Evolutionary conservation across 2,797 vertebrate species (phyloP), one percentile per base, ranked within the genome.

Genomic region (Otolemur crassicaudatus): DNA sequence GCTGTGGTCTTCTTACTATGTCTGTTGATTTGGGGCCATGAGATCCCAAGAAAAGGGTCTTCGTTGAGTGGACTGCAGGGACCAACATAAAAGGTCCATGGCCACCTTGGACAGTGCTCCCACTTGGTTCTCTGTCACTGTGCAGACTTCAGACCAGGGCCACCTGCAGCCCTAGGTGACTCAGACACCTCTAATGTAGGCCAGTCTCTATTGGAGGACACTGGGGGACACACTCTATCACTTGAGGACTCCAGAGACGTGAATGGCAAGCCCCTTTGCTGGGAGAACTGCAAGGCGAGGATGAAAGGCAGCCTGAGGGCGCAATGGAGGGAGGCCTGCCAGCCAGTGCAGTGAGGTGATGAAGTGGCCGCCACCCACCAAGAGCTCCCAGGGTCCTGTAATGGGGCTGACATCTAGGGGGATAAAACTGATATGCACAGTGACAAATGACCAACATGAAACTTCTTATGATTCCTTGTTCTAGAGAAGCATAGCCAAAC

Each of bases 31-130:
- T 67, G 11, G 14, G 43, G 40, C n/a, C 76, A 37, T 0, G 22
- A 58, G 73, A 73, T 75, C 20, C 58, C 49, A 43, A 61, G 63
- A 9, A 23, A 67, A 86, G 22, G 22, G 16, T 12, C 9, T 22
- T 0, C 4, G 1, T 3, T 0, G 1, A 23, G n/a, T 1, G 2
- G 56, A 29, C 3, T 7, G 0, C 22, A 25, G 25, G 46, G 22
- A 7, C n/a, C 31, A 40, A 43, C 43, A 40, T 8, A 1, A 4
- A 43, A 92, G 56, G n/a, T 13, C 25, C 3, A 0, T 0, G 0
- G n/a, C 43, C 12, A 5, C 37, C 19, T 0, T 1, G 1, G 67
- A 37, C 40, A 16, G 7, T 19, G 23, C 22, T 31, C 1, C 19
- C 0, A 1, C 53, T n/a, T 5, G 49, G 11, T 46, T 49, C 56